These are phyloP conservation scores for Lutjanus argentimaculatus DNA, from an alignment of 2,797 vertebrate species.

Conservation along the genomic window DNA sequence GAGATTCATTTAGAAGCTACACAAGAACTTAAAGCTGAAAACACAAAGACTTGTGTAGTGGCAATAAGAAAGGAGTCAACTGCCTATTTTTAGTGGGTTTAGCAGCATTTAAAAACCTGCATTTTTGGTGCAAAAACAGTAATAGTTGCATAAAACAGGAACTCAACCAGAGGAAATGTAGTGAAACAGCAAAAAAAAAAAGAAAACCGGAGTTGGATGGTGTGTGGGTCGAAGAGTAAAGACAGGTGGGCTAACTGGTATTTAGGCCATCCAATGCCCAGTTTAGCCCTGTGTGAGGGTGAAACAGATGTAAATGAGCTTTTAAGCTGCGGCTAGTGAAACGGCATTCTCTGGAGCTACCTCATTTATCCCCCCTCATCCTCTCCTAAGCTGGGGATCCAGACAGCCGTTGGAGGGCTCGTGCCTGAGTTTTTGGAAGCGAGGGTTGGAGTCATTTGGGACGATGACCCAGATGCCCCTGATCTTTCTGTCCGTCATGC, in stretches of 20 bases:
- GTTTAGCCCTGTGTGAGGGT: conserved; percentile 63
- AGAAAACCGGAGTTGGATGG: neutral
- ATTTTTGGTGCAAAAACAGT: too few relatives aligned
- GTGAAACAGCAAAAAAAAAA: neutral
- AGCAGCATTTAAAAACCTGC: too few relatives aligned
- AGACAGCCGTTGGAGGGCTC: conserved; percentile 67
- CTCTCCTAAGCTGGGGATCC: conserved; percentile 72
- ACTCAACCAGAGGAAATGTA: too few relatives aligned
- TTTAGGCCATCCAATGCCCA: conserved; percentile 61
- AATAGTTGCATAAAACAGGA: too few relatives aligned
- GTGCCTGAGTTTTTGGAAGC: conserved; percentile 61
- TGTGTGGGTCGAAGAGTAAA: conserved; percentile 46
- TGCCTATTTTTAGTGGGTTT: too few relatives aligned
- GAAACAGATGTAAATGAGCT: conserved; percentile 82
- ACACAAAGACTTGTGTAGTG: too few relatives aligned
- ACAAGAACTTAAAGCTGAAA: too few relatives aligned
- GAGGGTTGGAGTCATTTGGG: conserved; percentile 54
- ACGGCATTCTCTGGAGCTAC: conserved; percentile 74
- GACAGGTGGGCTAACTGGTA: conserved; percentile 74
- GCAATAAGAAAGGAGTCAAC: too few relatives aligned
- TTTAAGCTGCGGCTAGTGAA: conserved; percentile 74
- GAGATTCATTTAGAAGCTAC: too few relatives aligned
- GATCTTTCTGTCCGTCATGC: conserved; percentile 68
- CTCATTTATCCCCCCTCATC: conserved; percentile 79
- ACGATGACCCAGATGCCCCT: conserved; percentile 61